Evolutionary conservation across 2,113 vertebrate genomes (phyloP).

Genomic region (Sinocyclocheilus grahami): DNA sequence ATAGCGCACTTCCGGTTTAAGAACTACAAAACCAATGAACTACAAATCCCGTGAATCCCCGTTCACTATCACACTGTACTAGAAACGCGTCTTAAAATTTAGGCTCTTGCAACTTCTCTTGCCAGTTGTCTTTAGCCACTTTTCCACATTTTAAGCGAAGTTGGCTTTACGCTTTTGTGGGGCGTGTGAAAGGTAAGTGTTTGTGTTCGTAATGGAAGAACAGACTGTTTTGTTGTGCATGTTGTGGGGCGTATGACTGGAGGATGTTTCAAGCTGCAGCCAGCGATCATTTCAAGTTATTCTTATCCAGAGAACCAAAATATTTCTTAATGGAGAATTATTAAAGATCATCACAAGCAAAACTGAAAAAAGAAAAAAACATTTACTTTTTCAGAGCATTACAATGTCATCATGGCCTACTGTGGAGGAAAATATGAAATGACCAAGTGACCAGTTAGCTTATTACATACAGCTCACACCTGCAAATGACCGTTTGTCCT

Average conservation of each 20-base stretch:
- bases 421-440: neutral
- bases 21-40: constrained; percentile 30
- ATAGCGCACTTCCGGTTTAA: neutral
- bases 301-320: neutral
- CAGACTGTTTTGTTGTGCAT: neutral
- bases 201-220: neutral
- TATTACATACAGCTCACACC: neutral
- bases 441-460: neutral
- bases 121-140: neutral
- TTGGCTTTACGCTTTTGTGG: neutral
- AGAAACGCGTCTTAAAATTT: constrained; percentile 31
- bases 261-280: constrained; percentile 11
- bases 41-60: constrained; percentile 35
- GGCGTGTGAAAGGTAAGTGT: constrained; percentile 31
- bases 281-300: neutral
- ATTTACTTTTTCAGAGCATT: neutral
- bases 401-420: neutral
- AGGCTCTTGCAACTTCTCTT: neutral
- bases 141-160: neutral
- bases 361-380: neutral
- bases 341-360: neutral
- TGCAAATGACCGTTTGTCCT: neutral
- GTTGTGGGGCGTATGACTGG: neutral
- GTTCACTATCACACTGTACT: neutral
- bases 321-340: neutral